Evolutionary conservation across 2,797 vertebrate genomes (phyloP), one percentile per base, ranked within the genome.

Genomic region (Manis javanica): DNA sequence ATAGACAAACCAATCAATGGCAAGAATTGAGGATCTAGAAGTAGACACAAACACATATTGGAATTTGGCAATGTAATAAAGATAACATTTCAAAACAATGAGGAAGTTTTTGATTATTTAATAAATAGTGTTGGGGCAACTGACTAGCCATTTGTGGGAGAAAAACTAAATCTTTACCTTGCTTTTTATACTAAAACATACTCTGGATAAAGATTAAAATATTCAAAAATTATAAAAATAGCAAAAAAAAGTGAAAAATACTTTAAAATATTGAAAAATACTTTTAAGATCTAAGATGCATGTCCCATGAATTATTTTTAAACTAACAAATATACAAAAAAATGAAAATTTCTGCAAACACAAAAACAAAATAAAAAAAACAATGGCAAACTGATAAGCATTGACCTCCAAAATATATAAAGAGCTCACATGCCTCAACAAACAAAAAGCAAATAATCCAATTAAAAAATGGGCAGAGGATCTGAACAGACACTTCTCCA

Each of bases 241-340:
- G 23, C 61, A 72, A 79, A 89, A 49, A 91, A 96, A 94, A 91
- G 39, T 85, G 42, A 23, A 84, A 51, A 86, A 89, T 66, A 18
- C 31, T 84, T 74, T 95, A 74, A 95, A 92, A 78, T 74, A 82
- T 34, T 94, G 29, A 63, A 89, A 94, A 95, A 42, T 49, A 59
- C 18, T 75, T 63, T 90, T 66, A 95, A 91, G 66, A 23, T 78
- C 21, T 15, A 92, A 90, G 37, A 77, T 55, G 49, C 18, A 39
- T 37, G 61, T 51, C 15, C 13, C 19, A 94, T 37, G 14, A 95
- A 86, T 78, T 83, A 88, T 87, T 87, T 97, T 66, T n/a, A 95
- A 96, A 81, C 63, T 66, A 90, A 69, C 37, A 74, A 88, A 72
- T 39, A 90, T 23, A 61, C 42, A 78, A 72, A 69, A 64, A 82